These are phyloP conservation scores for Coptotermes formosanus DNA, from an alignment of 1,140 invertebrate genomes.

Conservation along the genomic window DNA sequence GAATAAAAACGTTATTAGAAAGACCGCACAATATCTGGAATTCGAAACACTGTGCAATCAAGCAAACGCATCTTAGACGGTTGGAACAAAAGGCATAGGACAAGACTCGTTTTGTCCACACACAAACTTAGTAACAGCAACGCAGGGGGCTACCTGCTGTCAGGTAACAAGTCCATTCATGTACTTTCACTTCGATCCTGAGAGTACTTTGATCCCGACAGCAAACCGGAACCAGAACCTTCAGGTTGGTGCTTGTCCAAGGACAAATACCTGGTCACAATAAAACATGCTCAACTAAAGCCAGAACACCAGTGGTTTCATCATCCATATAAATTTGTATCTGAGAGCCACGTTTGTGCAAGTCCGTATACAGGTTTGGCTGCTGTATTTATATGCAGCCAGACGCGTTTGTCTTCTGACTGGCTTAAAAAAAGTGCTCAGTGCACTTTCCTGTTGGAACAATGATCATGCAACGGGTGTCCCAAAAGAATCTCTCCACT, in stretches of 20 bases:
- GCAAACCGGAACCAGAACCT: neutral
- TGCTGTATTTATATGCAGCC: neutral
- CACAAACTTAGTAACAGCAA: no score
- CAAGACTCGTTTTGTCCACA: no score
- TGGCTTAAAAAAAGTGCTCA: neutral
- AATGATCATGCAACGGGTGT: neutral
- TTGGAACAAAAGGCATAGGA: no score
- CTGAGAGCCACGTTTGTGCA: neutral
- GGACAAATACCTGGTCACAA: neutral
- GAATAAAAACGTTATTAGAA: no score
- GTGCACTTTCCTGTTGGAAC: neutral
- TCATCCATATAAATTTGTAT: neutral
- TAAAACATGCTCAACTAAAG: neutral
- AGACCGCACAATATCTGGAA: no score
- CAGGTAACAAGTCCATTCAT: neutral
- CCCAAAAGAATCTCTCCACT: neutral
- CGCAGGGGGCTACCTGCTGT: no score
- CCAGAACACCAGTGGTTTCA: neutral
- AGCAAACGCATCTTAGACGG: no score
- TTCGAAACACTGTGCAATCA: no score
- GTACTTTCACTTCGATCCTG: neutral
- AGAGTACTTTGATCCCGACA: neutral
- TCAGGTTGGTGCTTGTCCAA: neutral
- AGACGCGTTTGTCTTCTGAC: neutral
- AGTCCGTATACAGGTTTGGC: neutral